Evolutionary conservation across 2,888 invertebrate species (phyloP).

Genomic region (Luperina nickerlii): DNA sequence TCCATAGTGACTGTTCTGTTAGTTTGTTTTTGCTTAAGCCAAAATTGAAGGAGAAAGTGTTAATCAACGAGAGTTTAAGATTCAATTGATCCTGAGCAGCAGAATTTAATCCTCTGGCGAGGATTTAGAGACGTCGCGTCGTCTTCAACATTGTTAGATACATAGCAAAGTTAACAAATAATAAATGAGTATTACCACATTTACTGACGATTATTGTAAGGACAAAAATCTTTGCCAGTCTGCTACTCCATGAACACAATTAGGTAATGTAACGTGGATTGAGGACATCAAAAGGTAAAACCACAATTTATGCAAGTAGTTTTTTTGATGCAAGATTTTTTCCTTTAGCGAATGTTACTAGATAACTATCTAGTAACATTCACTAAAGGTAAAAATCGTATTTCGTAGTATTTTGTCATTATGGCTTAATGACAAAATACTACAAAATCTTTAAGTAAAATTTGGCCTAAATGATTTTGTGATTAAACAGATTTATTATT

Average conservation of each 20-base stretch:
- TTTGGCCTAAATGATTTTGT: background rate
- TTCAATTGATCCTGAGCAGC: conserved; percentile 2
- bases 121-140: background rate
- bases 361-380: background rate
- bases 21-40: background rate
- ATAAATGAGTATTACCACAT: conserved; percentile 20
- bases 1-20: conserved; percentile 22
- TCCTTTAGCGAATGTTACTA: background rate
- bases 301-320: conserved; percentile 10
- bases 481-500: background rate
- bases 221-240: conserved; percentile 7
- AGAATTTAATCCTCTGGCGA: background rate
- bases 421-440: background rate
- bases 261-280: conserved; percentile 8
- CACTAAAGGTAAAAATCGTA: no score
- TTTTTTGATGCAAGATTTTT: no score
- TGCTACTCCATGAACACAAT: conserved; percentile 27
- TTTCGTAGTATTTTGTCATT: background rate
- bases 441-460: background rate
- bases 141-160: background rate
- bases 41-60: conserved; percentile 15
- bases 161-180: background rate
- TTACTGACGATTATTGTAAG: background rate
- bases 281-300: conserved; percentile 10
- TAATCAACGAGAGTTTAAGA: conserved; percentile 5